Percentiles rank a stretch among this genome's conserved stretches.
phyloP scores from a whole-genome alignment of 2,888 invertebrate species.

The Cerceris rybyensis region DNA sequence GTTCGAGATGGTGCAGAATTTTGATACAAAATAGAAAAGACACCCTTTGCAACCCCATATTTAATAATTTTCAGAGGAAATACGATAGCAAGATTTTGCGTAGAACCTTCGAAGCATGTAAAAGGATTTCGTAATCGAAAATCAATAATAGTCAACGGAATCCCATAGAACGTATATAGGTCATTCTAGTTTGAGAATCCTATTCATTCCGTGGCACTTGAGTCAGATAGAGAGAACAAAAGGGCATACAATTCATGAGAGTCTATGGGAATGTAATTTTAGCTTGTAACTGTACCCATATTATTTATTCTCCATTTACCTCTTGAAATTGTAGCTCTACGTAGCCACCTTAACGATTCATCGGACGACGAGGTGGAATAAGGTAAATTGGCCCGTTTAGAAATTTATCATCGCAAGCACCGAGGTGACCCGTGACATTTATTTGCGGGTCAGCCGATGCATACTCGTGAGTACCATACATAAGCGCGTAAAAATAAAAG shows the following conservation, averaged over 20 bases:
- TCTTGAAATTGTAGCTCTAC: too few species aligned
- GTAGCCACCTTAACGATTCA: too few species aligned
- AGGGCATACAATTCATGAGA: too few species aligned
- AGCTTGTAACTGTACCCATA: too few species aligned
- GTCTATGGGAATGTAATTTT: too few species aligned
- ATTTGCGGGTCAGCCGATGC: conserved; percentile 50
- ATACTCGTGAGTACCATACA: conserved; percentile 21
- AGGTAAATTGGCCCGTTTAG: conserved; percentile 7
- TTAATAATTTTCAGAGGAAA: neutral
- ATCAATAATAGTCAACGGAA: neutral
- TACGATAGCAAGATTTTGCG: neutral
- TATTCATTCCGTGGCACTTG: too few species aligned
- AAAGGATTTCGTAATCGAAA: conserved; percentile 1
- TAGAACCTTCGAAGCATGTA: neutral
- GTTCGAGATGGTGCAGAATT: too few species aligned
- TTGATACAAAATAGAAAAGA: neutral
- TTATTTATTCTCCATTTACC: too few species aligned
- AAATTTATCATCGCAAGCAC: conserved; percentile 22
- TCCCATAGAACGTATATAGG: neutral
- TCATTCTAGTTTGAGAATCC: neutral
- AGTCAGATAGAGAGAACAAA: too few species aligned
- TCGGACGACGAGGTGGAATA: neutral
- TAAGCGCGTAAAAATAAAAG: conserved; percentile 58
- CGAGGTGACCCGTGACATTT: conserved; percentile 56
- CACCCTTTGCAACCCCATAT: neutral